Base-by-base conservation (phyloP, 1,140 invertebrate genomes). In the Mycetomoellerius zeteki region DNA sequence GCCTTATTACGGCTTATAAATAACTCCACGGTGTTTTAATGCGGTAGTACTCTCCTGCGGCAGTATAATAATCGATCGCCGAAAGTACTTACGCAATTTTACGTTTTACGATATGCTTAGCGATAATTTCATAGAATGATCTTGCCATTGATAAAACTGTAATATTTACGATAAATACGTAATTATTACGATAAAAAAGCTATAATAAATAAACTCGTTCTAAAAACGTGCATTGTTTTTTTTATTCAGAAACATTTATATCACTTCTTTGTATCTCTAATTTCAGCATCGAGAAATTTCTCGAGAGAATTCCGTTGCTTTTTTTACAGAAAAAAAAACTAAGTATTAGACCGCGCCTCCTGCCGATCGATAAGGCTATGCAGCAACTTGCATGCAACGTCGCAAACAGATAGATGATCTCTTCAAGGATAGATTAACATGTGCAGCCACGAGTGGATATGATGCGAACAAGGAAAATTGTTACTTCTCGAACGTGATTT, bases 341-440 rank as follows among this genome's bases (percentile, higher is more conserved):
- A 27, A 81, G 65, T 33, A n/a, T 56, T 81, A 71, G 52, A 33
- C 50, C 65, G 65, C 78, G 67, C 43, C 76, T 67, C 43, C 47
- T 43, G 43, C 33, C 65, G 78, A 71, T 81, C 78, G 78, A 81
- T 81, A 81, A 81, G 50, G 65, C 30, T 30, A 27, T 71, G 65
- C 65, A 71, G 78, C 33, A 71, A 52, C 69, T 81, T 33, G 65
- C 78, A 43, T 71, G 78, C 65, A 47, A 81, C 77, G 64, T 71
- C 77, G 64, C 64, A 19, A 37, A 72, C 50, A 56, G 78, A 71
- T 72, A 81, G 78, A 81, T 37, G 52, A 81, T 78, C 37, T 81
- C 65, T 54, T 67, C 65, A 81, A 81, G 78, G 78, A 81, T 81
- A 81, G 65, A 81, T 81, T 81, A 81, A 81, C 78, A 81, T 24